Evolutionary conservation across 2,888 invertebrate genomes (phyloP), one percentile per base, ranked within the genome.

Genomic region (Cetonia aurata): DNA sequence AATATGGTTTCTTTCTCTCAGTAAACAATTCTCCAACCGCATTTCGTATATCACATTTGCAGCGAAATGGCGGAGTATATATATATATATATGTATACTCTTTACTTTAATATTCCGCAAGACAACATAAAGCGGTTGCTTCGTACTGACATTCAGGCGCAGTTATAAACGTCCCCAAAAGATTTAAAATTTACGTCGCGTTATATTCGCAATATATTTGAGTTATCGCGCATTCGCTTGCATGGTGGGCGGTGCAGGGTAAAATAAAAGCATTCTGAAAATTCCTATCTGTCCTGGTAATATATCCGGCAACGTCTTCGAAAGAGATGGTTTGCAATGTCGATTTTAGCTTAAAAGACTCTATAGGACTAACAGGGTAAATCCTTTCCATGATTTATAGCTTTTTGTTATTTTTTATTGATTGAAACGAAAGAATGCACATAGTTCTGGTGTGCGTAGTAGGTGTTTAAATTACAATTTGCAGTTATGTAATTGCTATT

Each of bases 361-460:
- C 73, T 73, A n/a, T n/a, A 76, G 74, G 76, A 80, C 79, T 77
- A 78, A 78, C 79, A 80, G 76, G 77, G 78, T 78, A 78, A 80
- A 80, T 80, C 76, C 78, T 69, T 67, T 75, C 73, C 74, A 73
- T 79, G 79, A 79, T 80, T 80, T 80, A 80, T 78, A 72, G 77
- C 74, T 71, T 71, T 75, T 73, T 74, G 73, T 13, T 37, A 8
- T 37, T 37, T 37, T 9, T 37, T 6, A 37, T 37, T 37, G 37
- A 9, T 1, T 37, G 37, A 37, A 25, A 25, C 4, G 25, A 4
- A 25, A 25, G 3, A 25, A 4, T 25, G 25, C 25, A 4, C 25
- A 25, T 25, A 25, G 4, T n/a, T n/a, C n/a, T n/a, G n/a, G n/a
- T n/a, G n/a, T n/a, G n/a, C n/a, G n/a, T n/a, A n/a, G n/a, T n/a